phyloP scores from a whole-genome alignment of 2,113 vertebrate genomes.

The Otis tarda region DNA sequence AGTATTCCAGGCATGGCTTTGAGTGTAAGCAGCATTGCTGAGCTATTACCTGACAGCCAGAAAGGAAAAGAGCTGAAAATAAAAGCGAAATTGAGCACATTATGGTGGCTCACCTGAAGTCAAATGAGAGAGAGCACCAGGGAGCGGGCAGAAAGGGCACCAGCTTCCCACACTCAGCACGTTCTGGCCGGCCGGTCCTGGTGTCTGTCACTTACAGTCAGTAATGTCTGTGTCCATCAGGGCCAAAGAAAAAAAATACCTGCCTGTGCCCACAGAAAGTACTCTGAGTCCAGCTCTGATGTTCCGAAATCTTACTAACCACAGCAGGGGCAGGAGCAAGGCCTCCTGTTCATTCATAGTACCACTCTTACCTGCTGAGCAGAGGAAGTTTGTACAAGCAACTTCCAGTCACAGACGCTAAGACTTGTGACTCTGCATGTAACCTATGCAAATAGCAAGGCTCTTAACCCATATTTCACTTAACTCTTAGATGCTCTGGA shows the following conservation, averaged over 20 bases:
- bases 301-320: not conserved
- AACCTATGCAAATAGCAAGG: not conserved
- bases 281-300: not conserved
- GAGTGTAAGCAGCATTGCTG: not conserved
- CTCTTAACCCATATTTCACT: not conserved
- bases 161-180: not conserved
- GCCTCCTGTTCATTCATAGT: not conserved
- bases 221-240: not conserved
- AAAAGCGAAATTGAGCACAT: not conserved
- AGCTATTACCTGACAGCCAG: not conserved
- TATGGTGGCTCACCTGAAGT: not conserved
- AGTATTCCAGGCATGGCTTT: not conserved
- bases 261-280: not conserved
- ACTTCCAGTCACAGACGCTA: not conserved
- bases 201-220: not conserved
- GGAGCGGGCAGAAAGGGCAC: not conserved
- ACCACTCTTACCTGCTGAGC: not conserved
- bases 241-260: not conserved
- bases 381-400: not conserved
- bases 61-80: not conserved
- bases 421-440: not conserved
- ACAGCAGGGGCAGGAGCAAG: not conserved
- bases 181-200: not conserved
- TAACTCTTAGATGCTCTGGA: not conserved
- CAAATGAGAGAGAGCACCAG: not conserved